phyloP scores from a whole-genome alignment of 2,888 invertebrate genomes.

The Plagiodera versicolora region DNA sequence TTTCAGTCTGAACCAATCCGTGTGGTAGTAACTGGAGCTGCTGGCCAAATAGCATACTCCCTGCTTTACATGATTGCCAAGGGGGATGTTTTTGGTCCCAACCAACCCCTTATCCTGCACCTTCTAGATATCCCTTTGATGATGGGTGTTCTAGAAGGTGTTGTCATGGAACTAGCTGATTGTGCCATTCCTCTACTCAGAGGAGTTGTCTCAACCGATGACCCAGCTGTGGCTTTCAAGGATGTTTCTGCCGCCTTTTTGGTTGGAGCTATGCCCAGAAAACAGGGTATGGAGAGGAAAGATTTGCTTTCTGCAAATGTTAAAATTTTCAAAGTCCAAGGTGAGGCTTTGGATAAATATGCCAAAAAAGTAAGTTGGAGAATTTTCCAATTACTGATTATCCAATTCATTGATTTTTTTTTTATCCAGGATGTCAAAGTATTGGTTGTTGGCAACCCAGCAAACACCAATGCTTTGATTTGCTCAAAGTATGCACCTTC shows the following conservation, averaged over 20 bases:
- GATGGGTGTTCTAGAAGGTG: constrained; percentile 96
- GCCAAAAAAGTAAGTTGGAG: constrained; percentile 40
- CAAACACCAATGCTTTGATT: constrained; percentile 97
- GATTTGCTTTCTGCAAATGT: constrained; percentile 97
- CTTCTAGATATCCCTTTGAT: constrained; percentile 94
- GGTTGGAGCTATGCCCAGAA: constrained; percentile 97
- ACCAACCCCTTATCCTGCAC: constrained; percentile 84
- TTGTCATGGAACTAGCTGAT: constrained; percentile 96
- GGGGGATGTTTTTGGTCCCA: constrained; percentile 91
- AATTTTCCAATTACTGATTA: no score
- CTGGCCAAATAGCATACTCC: constrained; percentile 98
- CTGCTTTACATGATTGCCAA: constrained; percentile 92
- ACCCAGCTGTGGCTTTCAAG: constrained; percentile 90
- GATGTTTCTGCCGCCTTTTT: constrained; percentile 95
- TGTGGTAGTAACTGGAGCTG: constrained; percentile 97
- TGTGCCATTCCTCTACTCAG: constrained; percentile 88
- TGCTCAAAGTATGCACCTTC: constrained; percentile 94
- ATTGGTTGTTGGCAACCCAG: constrained; percentile 98
- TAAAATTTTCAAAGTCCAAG: constrained; percentile 97
- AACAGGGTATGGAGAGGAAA: constrained; percentile 98
- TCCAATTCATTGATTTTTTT: neutral
- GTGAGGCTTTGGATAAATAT: constrained; percentile 83
- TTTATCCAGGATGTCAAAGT: constrained; percentile 67
- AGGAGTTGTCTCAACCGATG: constrained; percentile 83
- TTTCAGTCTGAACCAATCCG: constrained; percentile 80